phyloP scores from a whole-genome alignment of 2,113 vertebrate species.

The Gymnarchus niloticus region DNA sequence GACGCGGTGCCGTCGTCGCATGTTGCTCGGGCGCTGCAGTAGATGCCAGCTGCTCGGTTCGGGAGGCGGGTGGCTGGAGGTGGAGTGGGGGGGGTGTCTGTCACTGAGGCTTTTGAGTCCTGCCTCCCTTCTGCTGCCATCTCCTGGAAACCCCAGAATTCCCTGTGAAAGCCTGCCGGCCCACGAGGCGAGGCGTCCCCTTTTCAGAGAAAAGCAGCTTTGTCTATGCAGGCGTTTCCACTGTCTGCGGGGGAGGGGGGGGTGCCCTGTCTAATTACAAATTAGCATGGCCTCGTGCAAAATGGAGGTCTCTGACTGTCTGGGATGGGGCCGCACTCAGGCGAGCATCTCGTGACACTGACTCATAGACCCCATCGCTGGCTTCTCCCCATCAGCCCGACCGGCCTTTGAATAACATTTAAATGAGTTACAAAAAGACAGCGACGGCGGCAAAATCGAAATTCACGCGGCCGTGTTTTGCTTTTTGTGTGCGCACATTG shows the following conservation, averaged over 20 bases:
- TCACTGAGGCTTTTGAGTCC: constrained; percentile 13
- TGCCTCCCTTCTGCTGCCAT: constrained; percentile 17
- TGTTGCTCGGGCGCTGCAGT: not conserved
- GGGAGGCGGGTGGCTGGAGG: not conserved
- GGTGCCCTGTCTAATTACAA: constrained; percentile 53
- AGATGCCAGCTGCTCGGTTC: constrained; percentile 20
- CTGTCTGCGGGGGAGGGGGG: constrained; percentile 22
- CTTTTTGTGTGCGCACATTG: constrained; percentile 30
- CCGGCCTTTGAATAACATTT: constrained; percentile 30
- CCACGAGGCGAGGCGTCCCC: constrained; percentile 26
- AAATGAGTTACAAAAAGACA: constrained; percentile 27
- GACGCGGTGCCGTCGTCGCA: not conserved
- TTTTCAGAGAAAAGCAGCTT: constrained; percentile 41
- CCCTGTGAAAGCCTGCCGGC: constrained; percentile 2
- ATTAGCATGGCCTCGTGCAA: constrained; percentile 47
- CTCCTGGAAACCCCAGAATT: constrained; percentile 14
- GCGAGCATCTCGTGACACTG: constrained; percentile 39
- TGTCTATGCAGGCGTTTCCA: constrained; percentile 38
- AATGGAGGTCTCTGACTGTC: constrained; percentile 43
- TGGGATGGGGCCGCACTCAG: constrained; percentile 42
- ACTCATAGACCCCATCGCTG: constrained; percentile 22
- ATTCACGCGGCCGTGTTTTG: constrained; percentile 41
- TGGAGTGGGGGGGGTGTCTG: not conserved
- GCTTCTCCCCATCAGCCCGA: constrained; percentile 24
- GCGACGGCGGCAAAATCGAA: constrained; percentile 31